A percentile compares a stretch with the other conserved stretches of the same genome.
phyloP scores from a whole-genome alignment of 2,888 invertebrate species.

The Aricia artaxerxes region DNA sequence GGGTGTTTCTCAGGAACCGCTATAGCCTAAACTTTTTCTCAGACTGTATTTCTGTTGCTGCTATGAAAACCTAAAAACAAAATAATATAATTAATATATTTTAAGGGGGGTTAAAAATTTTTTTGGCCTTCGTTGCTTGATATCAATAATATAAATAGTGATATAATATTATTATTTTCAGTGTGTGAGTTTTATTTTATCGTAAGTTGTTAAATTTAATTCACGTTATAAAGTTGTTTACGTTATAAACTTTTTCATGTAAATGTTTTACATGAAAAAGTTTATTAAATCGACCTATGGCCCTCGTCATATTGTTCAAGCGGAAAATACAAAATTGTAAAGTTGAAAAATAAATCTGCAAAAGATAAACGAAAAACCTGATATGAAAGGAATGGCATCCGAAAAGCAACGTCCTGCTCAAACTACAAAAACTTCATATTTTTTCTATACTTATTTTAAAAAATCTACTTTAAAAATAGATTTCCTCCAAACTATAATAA shows the following conservation, averaged over 20 bases:
- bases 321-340: constrained; percentile 11
- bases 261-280: neutral
- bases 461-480: too few species aligned
- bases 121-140: too few species aligned
- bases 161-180: too few species aligned
- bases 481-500: too few species aligned
- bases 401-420: neutral
- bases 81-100: too few species aligned
- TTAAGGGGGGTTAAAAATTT: too few species aligned
- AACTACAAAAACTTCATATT: neutral
- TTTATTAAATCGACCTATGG: neutral
- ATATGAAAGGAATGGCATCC: neutral
- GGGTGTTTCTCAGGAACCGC: too few species aligned
- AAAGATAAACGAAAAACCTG: neutral
- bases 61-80: too few species aligned
- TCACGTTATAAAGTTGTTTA: neutral
- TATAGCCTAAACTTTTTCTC: too few species aligned
- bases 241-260: too few species aligned
- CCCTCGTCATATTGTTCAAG: neutral
- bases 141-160: too few species aligned
- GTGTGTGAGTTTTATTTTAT: neutral
- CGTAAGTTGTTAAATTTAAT: neutral
- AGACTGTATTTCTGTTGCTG: too few species aligned
- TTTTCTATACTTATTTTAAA: neutral
- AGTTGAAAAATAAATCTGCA: neutral